These are phyloP conservation scores for Brachypodius melanocephalos DNA, from an alignment of 2,113 vertebrate species.

Conservation along the genomic window DNA sequence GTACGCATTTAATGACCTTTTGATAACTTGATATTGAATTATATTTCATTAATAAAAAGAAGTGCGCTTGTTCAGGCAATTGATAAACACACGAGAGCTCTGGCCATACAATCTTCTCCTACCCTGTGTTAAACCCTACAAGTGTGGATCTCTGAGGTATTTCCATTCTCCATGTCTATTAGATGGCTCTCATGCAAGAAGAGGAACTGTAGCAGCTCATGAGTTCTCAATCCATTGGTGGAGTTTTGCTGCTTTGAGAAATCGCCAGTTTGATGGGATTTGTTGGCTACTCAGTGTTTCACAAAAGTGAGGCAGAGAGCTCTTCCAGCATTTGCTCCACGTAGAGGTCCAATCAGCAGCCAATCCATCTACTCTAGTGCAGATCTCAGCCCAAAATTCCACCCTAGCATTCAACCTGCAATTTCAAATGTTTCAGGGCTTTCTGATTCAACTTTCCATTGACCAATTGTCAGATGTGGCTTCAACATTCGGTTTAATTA, in stretches of 20 bases:
- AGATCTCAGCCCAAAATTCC: not conserved
- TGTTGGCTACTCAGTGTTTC: not conserved
- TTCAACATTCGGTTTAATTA: constrained; percentile 18
- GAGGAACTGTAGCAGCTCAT: not conserved
- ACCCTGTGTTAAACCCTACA: not conserved
- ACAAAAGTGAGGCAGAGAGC: not conserved
- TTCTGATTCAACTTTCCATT: not conserved
- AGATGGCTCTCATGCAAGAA: not conserved
- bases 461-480: not conserved
- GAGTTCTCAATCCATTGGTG: not conserved
- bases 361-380: not conserved
- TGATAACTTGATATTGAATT: constrained; percentile 29
- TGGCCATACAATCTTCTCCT: not conserved
- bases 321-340: not conserved
- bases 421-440: not conserved
- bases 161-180: not conserved
- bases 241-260: not conserved
- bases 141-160: not conserved
- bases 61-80: not conserved
- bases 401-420: not conserved
- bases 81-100: not conserved
- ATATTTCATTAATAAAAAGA: constrained; percentile 31
- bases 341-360: not conserved
- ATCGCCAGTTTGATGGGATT: fast-evolving
- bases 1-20: constrained; percentile 20